Base-by-base conservation (phyloP, 2,888 invertebrate genomes). In the Gymnocheta viridis region DNA sequence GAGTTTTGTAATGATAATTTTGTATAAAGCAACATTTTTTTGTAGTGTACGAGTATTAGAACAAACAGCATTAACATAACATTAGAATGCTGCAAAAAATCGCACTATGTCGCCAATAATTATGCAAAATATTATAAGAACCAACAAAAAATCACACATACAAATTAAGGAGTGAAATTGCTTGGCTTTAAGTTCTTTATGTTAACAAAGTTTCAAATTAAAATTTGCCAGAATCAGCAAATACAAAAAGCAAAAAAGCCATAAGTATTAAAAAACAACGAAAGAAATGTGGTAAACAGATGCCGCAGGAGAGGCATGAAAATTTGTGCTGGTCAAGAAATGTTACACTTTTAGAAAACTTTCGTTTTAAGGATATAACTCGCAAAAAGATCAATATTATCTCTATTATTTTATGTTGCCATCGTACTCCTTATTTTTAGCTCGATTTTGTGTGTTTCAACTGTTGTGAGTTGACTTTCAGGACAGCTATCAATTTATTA, bases 41-140 rank as follows among this genome's bases (percentile, higher is more conserved):
- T 22, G 17, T 47, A 9, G 0, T 19, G 41, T 9, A 14, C 41
- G 41, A 27, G 56, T 9, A 14, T 49, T 51, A 27, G 56, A 32
- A 49, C 47, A 10, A 44, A 24, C 54, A 56, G 4, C 32, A 82
- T 73, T 69, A 62, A 41, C 56, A 73, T 74, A 70, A 47, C 35
- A 51, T 72, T 58, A 83, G 80, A 80, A 80, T 76, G 74, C 70
- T 80, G 83, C 80, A 83, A 83, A 80, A 83, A 83, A 7, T 83
- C 70, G 51, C 76, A 76, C 83, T 72, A 58, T 76, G 73, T 64
- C 70, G 58, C 67, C 67, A 70, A 76, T 49, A 82, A 70, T 82
- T 82, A 70, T 64, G 62, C 78, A 73, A 73, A 78, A 78, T 32
- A 56, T 73, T 35, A 19, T 35, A 22, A 14, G 64, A 72, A 58